A percentile compares a stretch with the other conserved stretches of the same genome.
These are phyloP conservation scores for Chelon labrosus DNA, from an alignment of 2,797 vertebrate species.

Conservation along the genomic window DNA sequence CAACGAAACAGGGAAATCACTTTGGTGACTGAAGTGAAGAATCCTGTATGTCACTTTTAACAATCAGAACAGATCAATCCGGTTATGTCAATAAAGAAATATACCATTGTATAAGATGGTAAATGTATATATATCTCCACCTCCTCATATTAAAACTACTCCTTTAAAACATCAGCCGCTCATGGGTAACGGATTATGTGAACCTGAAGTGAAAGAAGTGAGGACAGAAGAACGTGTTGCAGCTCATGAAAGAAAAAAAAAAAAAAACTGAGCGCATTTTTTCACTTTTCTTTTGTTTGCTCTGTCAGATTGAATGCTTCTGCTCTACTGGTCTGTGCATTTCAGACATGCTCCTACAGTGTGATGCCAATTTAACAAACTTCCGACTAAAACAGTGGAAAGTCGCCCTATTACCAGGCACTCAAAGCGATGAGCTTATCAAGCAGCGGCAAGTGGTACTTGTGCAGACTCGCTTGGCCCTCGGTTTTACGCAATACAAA, in stretches of 20 bases:
- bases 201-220: constrained; percentile 1
- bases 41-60: neutral
- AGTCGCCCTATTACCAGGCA: neutral
- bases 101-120: neutral
- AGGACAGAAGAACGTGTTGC: constrained; percentile 1
- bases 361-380: constrained; percentile 28
- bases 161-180: constrained; percentile 28
- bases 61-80: constrained; percentile 12
- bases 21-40: too few relatives aligned
- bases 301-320: constrained; percentile 19
- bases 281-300: constrained; percentile 19
- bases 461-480: neutral
- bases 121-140: neutral
- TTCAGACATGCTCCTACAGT: constrained; percentile 9
- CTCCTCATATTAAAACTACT: constrained; percentile 10
- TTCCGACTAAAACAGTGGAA: neutral
- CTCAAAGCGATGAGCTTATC: constrained; percentile 25
- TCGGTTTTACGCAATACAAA: neutral
- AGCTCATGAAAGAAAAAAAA: neutral
- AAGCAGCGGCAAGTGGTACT: constrained; percentile 2
- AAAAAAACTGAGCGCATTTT: neutral
- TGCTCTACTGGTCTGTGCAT: constrained; percentile 16
- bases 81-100: neutral
- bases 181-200: constrained; percentile 36
- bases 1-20: too few relatives aligned